Conservation (phyloP, 2,113 vertebrate genomes). For the Struthio camelus region DNA sequence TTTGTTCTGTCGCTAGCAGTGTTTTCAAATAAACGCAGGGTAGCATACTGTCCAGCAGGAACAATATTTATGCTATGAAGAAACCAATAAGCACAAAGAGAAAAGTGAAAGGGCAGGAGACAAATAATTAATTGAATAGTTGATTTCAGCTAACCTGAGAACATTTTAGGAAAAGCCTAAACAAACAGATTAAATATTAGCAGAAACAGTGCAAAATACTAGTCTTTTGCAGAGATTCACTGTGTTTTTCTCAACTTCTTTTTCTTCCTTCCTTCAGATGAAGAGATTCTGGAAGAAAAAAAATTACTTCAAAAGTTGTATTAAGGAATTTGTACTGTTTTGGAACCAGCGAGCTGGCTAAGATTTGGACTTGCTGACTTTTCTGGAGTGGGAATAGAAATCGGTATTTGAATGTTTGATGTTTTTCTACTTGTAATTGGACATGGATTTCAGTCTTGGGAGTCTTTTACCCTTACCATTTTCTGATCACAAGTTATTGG, state of each 20-base stretch:
- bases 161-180: background rate
- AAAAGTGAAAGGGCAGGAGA: background rate
- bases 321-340: background rate
- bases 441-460: background rate
- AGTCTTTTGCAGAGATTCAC: background rate
- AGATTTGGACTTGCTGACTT: background rate
- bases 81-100: background rate
- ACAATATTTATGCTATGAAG: background rate
- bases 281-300: background rate
- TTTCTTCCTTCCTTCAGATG: background rate
- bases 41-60: background rate
- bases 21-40: background rate
- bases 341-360: background rate
- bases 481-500: background rate
- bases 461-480: background rate
- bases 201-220: background rate
- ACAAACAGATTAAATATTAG: background rate
- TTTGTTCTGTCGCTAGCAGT: background rate
- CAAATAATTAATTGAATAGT: background rate
- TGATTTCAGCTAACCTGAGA: background rate
- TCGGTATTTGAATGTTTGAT: background rate
- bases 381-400: background rate
- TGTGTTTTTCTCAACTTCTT: background rate
- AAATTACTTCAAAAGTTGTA: background rate
- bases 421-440: background rate